Base-by-base conservation (phyloP, 2,888 invertebrate genomes). In the Apodemia mormo region DNA sequence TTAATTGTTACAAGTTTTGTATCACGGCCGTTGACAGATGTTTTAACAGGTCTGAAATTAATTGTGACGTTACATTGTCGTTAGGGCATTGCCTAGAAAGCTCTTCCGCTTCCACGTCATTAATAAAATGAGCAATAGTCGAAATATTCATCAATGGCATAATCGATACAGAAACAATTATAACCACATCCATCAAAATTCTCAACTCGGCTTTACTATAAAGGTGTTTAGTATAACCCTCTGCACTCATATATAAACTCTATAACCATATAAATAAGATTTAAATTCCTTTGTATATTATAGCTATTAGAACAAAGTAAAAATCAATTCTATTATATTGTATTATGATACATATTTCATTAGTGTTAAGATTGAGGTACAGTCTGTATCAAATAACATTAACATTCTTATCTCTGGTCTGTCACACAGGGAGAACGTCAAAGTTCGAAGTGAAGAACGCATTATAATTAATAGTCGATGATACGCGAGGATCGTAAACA, bases 161-260 rank as follows among this genome's bases (percentile, higher is more conserved):
- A 92, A 93, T 93, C 93, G 92, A 93, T 92, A 92, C 91, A 89
- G 90, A 92, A 93, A 93, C 92, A 93, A 93, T 93, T 93, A 93
- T 92, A 93, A 93, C 88, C 87, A 86, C 92, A 93, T 93, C 88
- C 88, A 93, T 93, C 93, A 92, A 92, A 89, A 91, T 89, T 88
- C 86, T 89, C 85, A 87, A 88, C 86, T 88, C 82, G 79, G 80
- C 79, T 85, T 80, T 78, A 81, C 80, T 79, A 77, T 80, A 75
- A 78, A 82, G 82, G 81, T 80, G 80, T 85, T 82, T 74, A 76
- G 33, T 33, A 64, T 14, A 78, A 85, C 82, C 82, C 81, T 81
- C 80, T 30, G 49, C 68, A 78, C 72, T 75, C 76, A 71, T 85
- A 80, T 80, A 76, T 76, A 74, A 73, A 80, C 84, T 77, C 75